Evolutionary conservation across 2,113 vertebrate species (phyloP), one percentile per base, ranked within the genome.

Genomic region (Nibea coibor): DNA sequence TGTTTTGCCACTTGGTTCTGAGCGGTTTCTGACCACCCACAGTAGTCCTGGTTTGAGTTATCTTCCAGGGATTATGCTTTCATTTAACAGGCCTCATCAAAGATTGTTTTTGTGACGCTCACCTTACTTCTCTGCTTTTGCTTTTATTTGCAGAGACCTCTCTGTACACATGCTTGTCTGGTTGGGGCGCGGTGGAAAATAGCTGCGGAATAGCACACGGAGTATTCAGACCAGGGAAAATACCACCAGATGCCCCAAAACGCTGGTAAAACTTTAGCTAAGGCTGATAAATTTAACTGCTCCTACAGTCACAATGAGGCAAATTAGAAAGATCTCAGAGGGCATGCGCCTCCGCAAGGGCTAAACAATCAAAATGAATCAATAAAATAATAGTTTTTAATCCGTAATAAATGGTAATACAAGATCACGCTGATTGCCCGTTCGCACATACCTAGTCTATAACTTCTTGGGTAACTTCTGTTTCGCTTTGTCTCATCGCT

Each of bases 11-110:
- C 88, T 90, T 86, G 83, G 75, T 75, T 86, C 83, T 75, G 75
- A 91, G 83, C 77, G 20, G 85, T 79, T 78, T 89, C 59, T 82
- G 94, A 90, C 94, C 94, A 93, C 92, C 95, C 94, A 93, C 87
- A 24, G 70, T 71, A 82, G 81, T 84, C 57, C 72, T 85, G 82
- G 59, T 85, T 91, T 73, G 75, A 87, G 82, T 91, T 87, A 89
- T 53, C 68, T 16, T 43, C 73, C 70, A 72, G 66, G 83, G 78
- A 88, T 86, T 79, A 82, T 31, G 57, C 65, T 80, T 83, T 77
- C 42, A 56, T 74, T 87, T 80, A 71, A 73, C 31, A 45, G 81
- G 61, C 82, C 69, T 73, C 47, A 54, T 83, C 75, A 72, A 84
- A 65, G 71, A 57, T 62, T 84, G 75, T 82, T 88, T 87, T 80